Evolutionary conservation across 2,888 invertebrate species (phyloP), one percentile per base, ranked within the genome.

Genomic region (Lepetodrilus schrolli): DNA sequence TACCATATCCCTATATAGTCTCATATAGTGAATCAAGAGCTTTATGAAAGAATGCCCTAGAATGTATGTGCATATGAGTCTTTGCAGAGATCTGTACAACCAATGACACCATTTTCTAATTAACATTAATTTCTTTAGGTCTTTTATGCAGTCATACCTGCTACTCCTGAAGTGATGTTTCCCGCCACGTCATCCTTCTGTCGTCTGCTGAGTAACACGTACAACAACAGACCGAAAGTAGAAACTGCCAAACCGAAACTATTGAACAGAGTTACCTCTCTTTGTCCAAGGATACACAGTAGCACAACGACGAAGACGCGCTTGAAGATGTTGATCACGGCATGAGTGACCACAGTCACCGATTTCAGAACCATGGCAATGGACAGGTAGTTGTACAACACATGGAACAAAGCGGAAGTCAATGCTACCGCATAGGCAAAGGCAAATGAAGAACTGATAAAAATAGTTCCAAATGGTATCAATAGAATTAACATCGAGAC

Each of bases 271-370:
- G 77, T 58, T 4, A 78, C 71, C 1, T 21, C 13, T 23, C 81
- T 50, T n/a, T 37, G 36, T 2, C 82, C 82, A 23, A 72, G 37
- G 10, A 74, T 47, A 58, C 77, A 79, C 50, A 81, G 51, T 49
- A 81, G 30, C 8, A 78, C 17, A 7, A 82, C 78, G n/a, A 82
- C 80, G 10, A 78, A 70, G 2, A 82, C 65, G 17, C 82, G 48
- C 71, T 82, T 82, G 34, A 76, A 37, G 47, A 81, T 79, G 74
- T 81, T 82, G 50, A 75, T 75, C 4, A 81, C 58, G 2, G 82
- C 77, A 66, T 82, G 82, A 2, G 80, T 77, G 10, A 82, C 79
- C 38, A 82, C 82, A 20, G 77, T 70, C 50, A 80, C 21, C 7
- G 73, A 68, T 21, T 72, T 71, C 3, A 81, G 72, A 0, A 82